phyloP scores from a whole-genome alignment of 2,797 vertebrate genomes.

The Octomys mimax region DNA sequence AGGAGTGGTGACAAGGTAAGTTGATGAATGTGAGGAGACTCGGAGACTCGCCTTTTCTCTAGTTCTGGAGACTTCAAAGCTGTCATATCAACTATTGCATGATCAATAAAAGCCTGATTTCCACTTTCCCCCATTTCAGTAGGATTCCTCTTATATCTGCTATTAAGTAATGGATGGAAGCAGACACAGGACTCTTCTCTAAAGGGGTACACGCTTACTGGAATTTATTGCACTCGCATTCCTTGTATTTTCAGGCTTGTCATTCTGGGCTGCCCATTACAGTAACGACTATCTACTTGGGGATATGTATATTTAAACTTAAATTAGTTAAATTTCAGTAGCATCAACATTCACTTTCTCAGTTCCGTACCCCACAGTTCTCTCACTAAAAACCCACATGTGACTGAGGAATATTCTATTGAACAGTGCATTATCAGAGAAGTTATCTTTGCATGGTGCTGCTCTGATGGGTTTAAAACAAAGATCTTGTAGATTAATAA shows the following conservation, averaged over 20 bases:
- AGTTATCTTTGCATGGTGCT: neutral
- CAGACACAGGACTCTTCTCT: neutral
- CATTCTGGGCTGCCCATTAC: neutral
- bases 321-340: neutral
- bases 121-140: neutral
- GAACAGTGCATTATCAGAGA: neutral
- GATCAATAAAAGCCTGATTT: neutral
- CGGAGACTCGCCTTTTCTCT: neutral
- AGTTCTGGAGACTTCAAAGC: neutral
- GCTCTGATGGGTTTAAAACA: neutral
- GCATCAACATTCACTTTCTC: neutral
- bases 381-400: neutral
- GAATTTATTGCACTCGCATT: neutral
- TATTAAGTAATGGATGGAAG: neutral
- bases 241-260: neutral
- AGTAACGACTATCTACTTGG: neutral
- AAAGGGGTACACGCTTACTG: neutral
- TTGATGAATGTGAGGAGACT: neutral
- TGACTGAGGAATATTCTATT: neutral
- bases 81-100: neutral
- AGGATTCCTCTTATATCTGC: neutral
- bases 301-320: neutral
- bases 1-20: neutral
- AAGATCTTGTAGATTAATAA: neutral
- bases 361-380: neutral